These are phyloP conservation scores for Siniperca chuatsi DNA, from an alignment of 2,113 vertebrate genomes.

Conservation along the genomic window DNA sequence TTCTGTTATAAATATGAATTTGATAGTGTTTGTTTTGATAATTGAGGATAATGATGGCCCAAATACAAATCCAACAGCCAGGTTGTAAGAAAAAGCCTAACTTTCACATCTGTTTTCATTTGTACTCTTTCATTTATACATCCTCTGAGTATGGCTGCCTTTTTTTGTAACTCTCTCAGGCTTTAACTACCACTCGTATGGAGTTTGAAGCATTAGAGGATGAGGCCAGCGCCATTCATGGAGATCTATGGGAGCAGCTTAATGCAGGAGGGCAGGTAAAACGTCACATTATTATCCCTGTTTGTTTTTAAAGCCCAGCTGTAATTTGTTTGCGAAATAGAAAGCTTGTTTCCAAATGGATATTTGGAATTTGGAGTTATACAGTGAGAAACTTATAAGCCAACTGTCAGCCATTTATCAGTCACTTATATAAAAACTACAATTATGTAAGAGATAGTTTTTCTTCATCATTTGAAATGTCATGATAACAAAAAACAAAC, in stretches of 20 bases:
- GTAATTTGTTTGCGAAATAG: neutral
- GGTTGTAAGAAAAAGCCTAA: neutral
- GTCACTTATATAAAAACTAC: neutral
- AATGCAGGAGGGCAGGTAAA: slow-evolving; percentile 93
- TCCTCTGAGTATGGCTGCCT: neutral
- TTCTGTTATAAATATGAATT: neutral
- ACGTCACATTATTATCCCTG: neutral
- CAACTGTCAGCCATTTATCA: too few relatives aligned
- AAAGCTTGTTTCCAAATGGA: neutral
- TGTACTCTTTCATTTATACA: too few relatives aligned
- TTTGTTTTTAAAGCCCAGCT: neutral
- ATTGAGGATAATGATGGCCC: neutral
- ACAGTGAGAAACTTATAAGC: neutral
- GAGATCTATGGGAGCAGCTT: slow-evolving; percentile 96
- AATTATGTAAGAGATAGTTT: neutral
- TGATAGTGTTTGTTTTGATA: neutral
- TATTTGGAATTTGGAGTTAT: neutral
- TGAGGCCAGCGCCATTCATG: slow-evolving; percentile 92
- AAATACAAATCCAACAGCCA: neutral
- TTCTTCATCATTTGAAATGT: neutral
- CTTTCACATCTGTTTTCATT: neutral
- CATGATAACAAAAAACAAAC: neutral
- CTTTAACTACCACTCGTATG: slow-evolving; percentile 88
- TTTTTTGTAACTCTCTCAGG: slow-evolving; percentile 73
- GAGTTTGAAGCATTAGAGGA: slow-evolving; percentile 94